Evolutionary conservation across 1,140 invertebrate genomes (phyloP).

Genomic region (Grapholita molesta): DNA sequence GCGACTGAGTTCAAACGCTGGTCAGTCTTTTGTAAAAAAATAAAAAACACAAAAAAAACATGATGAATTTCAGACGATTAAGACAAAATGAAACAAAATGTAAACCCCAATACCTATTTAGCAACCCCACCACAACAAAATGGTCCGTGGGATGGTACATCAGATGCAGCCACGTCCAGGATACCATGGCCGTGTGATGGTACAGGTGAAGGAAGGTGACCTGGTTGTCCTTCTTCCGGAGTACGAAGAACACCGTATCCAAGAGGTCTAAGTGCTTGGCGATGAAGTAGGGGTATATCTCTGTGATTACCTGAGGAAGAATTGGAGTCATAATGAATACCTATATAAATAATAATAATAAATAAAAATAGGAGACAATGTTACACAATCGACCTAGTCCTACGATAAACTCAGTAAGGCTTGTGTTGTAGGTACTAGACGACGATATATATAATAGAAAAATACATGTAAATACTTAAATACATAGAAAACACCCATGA

Average conservation of each 20-base stretch:
- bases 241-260: slow-evolving; percentile 63
- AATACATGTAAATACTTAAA: no score
- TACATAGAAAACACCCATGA: no score
- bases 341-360: no score
- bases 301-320: slow-evolving; percentile 50
- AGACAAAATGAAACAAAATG: not conserved
- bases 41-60: no score
- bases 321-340: not conserved
- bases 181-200: slow-evolving; percentile 87
- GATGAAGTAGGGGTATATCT: slow-evolving; percentile 59
- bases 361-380: no score
- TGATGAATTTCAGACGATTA: no score
- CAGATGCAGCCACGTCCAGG: slow-evolving; percentile 60
- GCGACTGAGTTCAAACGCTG: no score
- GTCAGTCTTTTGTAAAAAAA: no score
- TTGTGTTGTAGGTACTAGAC: no score
- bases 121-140: slow-evolving; percentile 59
- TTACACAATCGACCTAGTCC: no score
- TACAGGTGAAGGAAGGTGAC: slow-evolving; percentile 91
- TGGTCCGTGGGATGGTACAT: slow-evolving; percentile 58
- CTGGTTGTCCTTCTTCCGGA: slow-evolving; percentile 89
- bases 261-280: slow-evolving; percentile 62
- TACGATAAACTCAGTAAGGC: no score
- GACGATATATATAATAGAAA: no score
- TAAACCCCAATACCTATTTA: slow-evolving; percentile 24